Evolutionary conservation across 2,888 invertebrate species (phyloP).

Genomic region (Philhelius pedissequus): DNA sequence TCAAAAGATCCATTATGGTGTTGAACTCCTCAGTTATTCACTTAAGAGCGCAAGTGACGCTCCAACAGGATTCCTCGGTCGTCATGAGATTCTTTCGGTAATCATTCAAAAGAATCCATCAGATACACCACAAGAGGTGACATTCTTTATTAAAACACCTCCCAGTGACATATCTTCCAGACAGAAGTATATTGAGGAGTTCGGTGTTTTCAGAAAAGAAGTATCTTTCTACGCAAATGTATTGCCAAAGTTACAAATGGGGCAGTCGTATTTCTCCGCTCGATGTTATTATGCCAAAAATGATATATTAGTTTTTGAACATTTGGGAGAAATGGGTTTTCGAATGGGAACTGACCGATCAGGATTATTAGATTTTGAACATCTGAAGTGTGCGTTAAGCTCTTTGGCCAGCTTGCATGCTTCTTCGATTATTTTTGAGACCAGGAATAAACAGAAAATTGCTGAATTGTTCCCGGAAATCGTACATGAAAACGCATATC

Average conservation of each 20-base stretch:
- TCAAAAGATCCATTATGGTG: conserved; percentile 27
- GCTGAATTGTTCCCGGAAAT: conserved; percentile 72
- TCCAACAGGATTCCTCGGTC: conserved; percentile 75
- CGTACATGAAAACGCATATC: conserved; percentile 78
- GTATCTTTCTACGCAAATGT: conserved; percentile 78
- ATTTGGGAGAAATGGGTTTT: conserved; percentile 75
- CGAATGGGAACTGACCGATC: conserved; percentile 73
- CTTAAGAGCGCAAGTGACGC: conserved; percentile 72
- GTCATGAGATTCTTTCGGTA: conserved; percentile 74
- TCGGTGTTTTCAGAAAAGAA: conserved; percentile 80
- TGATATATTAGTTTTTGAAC: conserved; percentile 78
- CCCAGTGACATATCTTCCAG: conserved; percentile 80
- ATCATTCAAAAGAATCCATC: conserved; percentile 70
- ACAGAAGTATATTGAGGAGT: conserved; percentile 79
- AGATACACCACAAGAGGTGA: conserved; percentile 71
- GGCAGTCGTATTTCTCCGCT: conserved; percentile 73
- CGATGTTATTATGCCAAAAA: conserved; percentile 78
- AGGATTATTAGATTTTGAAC: conserved; percentile 76
- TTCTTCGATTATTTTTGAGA: conserved; percentile 78
- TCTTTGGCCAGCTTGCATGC: conserved; percentile 79
- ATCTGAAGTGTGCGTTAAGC: conserved; percentile 77
- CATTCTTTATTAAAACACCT: conserved; percentile 82
- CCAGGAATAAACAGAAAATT: conserved; percentile 69
- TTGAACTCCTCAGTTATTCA: conserved; percentile 72
- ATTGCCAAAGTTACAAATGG: conserved; percentile 76